Conservation (phyloP, 2,113 vertebrate genomes). For the Otis tarda region DNA sequence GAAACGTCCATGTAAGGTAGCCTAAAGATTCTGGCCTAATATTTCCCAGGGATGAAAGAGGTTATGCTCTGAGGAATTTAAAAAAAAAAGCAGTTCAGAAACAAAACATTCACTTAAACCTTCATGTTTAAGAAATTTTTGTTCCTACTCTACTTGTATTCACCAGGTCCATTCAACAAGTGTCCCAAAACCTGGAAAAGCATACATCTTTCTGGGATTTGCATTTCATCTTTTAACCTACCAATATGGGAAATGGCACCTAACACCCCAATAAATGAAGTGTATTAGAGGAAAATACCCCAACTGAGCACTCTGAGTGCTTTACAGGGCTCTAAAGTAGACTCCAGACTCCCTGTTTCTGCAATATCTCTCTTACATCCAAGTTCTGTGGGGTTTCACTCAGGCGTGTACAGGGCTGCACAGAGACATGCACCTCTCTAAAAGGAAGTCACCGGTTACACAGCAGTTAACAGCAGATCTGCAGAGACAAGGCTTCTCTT, state of each 20-base stretch:
- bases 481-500: not conserved
- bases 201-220: not conserved
- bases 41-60: not conserved
- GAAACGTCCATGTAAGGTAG: not conserved
- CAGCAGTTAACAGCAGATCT: not conserved
- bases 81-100: not conserved
- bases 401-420: not conserved
- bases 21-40: not conserved
- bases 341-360: not conserved
- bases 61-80: not conserved
- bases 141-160: not conserved
- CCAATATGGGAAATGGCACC: not conserved
- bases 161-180: not conserved
- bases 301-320: not conserved
- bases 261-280: not conserved
- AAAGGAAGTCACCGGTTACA: not conserved
- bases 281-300: not conserved
- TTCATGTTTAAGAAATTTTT: not conserved
- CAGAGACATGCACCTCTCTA: not conserved
- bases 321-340: not conserved
- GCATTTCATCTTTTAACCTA: not conserved
- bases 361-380: not conserved
- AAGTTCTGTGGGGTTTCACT: not conserved
- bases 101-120: not conserved
- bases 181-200: not conserved